Percentiles rank a stretch among this genome's conserved stretches.
These are phyloP conservation scores for Ips typographus DNA, from an alignment of 1,140 invertebrate species.

Conservation along the genomic window DNA sequence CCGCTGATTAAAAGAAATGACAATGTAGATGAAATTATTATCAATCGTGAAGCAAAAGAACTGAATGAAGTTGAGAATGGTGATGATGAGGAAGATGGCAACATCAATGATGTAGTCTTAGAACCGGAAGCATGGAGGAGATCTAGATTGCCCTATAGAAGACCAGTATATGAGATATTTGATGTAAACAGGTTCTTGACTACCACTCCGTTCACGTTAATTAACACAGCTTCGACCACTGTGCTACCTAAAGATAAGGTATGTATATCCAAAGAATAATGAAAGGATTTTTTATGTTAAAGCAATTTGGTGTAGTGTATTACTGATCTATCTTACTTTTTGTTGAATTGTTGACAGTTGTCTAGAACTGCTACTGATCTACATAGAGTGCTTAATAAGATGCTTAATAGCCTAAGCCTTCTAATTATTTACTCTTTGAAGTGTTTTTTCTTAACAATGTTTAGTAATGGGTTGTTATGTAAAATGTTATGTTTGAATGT, in stretches of 20 bases:
- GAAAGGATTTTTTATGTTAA: not conserved
- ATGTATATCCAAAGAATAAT: not conserved
- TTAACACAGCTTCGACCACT: conserved; percentile 34
- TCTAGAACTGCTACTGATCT: too few species aligned
- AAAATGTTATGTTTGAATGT: too few species aligned
- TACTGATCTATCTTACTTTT: not conserved
- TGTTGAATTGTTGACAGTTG: not conserved
- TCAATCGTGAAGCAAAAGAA: not conserved
- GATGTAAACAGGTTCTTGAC: conserved; percentile 39
- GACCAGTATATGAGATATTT: conserved; percentile 35
- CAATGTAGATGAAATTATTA: not conserved
- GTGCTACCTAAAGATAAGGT: conserved; percentile 40
- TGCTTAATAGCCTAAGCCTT: too few species aligned
- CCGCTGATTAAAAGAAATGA: conserved; percentile 3
- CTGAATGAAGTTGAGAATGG: not conserved
- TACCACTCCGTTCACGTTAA: conserved; percentile 35
- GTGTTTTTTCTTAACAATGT: too few species aligned
- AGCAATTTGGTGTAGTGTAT: not conserved
- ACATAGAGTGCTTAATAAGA: too few species aligned
- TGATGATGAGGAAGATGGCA: too few species aligned
- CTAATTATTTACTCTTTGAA: too few species aligned
- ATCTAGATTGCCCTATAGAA: conserved; percentile 17
- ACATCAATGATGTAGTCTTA: too few species aligned
- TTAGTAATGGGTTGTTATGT: too few species aligned
- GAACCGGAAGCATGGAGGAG: conserved; percentile 33